Conservation (phyloP, 2,113 vertebrate species). For the Xiphorhynchus elegans region DNA sequence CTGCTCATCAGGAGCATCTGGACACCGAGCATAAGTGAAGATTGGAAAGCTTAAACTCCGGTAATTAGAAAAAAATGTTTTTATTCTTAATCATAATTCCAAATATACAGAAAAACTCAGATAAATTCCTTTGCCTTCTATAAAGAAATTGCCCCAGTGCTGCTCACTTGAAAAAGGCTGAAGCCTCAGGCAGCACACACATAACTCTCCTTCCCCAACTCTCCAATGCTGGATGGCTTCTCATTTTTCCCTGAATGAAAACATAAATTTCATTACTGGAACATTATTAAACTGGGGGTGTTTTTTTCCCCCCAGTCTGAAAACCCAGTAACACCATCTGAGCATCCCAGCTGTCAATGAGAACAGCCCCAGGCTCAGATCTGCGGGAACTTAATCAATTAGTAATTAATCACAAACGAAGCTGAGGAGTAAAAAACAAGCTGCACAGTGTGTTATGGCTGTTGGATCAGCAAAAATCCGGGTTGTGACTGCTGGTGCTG, state of each 20-base stretch:
- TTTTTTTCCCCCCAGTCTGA: neutral
- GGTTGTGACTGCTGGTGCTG: neutral
- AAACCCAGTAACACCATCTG: neutral
- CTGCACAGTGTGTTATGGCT: rapidly evolving
- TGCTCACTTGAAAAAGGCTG: neutral
- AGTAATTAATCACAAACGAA: neutral
- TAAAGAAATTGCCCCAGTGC: neutral
- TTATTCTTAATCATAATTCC: neutral
- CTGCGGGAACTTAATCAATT: neutral
- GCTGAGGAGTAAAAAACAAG: neutral
- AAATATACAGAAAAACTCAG: neutral
- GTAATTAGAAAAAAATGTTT: neutral
- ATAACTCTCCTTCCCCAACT: neutral
- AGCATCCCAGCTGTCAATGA: neutral
- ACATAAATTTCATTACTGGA: neutral
- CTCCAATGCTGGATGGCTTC: neutral
- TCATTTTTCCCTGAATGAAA: neutral
- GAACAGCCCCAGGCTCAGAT: neutral
- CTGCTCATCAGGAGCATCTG: neutral
- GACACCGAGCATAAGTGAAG: rapidly evolving
- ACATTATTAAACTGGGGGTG: neutral
- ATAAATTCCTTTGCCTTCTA: neutral
- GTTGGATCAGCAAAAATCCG: neutral
- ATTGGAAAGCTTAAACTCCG: neutral
- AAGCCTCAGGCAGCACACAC: neutral